These are phyloP conservation scores for Ectemnius lituratus DNA, from an alignment of 2,888 invertebrate genomes.

Conservation along the genomic window DNA sequence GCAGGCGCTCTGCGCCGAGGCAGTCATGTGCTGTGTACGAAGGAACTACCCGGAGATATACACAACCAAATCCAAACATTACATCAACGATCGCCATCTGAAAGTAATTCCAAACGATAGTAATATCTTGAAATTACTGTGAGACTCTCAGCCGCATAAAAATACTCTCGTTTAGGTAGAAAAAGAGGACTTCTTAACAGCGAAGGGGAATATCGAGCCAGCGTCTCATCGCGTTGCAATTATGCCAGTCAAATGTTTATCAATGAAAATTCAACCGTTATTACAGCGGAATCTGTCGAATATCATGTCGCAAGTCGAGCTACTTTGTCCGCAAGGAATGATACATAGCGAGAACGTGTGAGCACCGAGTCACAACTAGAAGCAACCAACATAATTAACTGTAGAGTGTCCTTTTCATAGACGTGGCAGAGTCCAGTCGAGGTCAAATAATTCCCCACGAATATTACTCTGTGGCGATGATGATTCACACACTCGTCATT, in stretches of 20 bases:
- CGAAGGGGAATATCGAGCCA: conserved; percentile 83
- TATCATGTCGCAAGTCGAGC: conserved; percentile 77
- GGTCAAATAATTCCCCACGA: conserved; percentile 76
- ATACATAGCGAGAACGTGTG: conserved; percentile 66
- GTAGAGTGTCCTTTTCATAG: conserved; percentile 40
- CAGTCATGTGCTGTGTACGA: conserved; percentile 81
- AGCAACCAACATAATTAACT: background rate
- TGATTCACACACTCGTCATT: conserved; percentile 82
- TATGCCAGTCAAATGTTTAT: conserved; percentile 80
- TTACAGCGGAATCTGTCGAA: conserved; percentile 79
- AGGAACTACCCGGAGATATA: conserved; percentile 83
- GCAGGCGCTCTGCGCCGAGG: conserved; percentile 82
- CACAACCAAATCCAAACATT: conserved; percentile 79
- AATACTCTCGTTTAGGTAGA: conserved; percentile 74
- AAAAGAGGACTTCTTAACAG: conserved; percentile 80
- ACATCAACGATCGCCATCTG: conserved; percentile 83
- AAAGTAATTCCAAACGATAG: conserved; percentile 60
- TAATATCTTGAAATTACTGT: background rate
- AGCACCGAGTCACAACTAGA: conserved; percentile 18
- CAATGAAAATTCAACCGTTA: conserved; percentile 81
- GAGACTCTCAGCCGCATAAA: background rate
- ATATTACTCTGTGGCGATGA: conserved; percentile 79
- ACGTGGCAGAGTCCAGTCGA: conserved; percentile 60
- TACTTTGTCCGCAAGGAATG: conserved; percentile 80
- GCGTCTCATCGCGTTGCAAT: conserved; percentile 82